Conservation (phyloP, 2,888 invertebrate species). For the Ophion ellenae region DNA sequence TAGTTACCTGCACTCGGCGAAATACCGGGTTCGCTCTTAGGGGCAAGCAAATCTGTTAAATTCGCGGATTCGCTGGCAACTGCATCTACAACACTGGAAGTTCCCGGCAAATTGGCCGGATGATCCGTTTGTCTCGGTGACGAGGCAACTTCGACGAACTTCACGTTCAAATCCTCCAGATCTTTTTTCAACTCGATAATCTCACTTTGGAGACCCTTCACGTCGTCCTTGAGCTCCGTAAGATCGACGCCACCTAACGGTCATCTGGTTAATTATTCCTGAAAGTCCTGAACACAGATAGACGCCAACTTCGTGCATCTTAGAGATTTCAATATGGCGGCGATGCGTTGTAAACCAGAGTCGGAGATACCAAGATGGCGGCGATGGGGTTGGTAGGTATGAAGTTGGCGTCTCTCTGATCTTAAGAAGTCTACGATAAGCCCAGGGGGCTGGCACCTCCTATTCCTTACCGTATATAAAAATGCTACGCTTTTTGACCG, state of each 20-base stretch:
- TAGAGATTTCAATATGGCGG: neutral
- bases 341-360: no score
- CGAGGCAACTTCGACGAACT: conserved; percentile 38
- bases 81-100: neutral
- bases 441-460: no score
- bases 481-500: no score
- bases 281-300: neutral
- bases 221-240: conserved; percentile 65
- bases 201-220: conserved; percentile 66
- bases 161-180: conserved; percentile 61
- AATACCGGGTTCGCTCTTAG: neutral
- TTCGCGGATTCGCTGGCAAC: neutral
- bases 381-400: no score
- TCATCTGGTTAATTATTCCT: neutral
- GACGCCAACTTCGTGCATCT: no score
- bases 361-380: no score
- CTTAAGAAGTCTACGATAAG: no score
- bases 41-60: neutral
- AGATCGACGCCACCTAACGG: conserved; percentile 65
- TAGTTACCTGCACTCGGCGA: neutral
- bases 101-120: neutral
- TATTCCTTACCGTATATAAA: no score
- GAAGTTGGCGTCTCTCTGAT: no score
- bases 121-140: conserved; percentile 1
- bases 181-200: conserved; percentile 65